Percentiles rank a stretch among this genome's conserved stretches.
Conservation (phyloP, 2,888 invertebrate species). For the Drosophila melanocephala region DNA sequence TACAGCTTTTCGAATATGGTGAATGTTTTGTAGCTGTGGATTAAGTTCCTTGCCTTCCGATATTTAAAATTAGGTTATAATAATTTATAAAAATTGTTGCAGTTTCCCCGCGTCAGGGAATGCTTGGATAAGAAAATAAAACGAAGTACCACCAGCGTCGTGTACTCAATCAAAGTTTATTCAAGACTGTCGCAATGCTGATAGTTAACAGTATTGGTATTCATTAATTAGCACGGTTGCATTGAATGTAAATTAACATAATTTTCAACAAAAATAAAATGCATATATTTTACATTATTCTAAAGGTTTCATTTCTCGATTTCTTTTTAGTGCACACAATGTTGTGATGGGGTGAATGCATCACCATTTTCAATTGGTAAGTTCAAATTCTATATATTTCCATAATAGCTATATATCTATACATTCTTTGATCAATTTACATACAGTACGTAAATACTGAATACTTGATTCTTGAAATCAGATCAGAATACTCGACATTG, state of each 20-base stretch:
- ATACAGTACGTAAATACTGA: neutral
- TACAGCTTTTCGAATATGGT: too few relatives aligned
- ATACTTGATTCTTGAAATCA: neutral
- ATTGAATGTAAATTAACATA: too few relatives aligned
- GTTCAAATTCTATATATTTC: neutral
- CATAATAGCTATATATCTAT: neutral
- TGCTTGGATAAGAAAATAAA: too few relatives aligned
- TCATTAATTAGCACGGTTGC: too few relatives aligned
- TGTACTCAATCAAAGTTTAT: too few relatives aligned
- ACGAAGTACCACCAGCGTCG: too few relatives aligned
- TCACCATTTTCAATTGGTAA: slow-evolving; percentile 49
- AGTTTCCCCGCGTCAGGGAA: too few relatives aligned
- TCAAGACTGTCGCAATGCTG: too few relatives aligned
- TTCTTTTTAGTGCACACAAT: slow-evolving; percentile 36
- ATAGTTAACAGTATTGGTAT: too few relatives aligned
- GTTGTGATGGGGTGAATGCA: slow-evolving; percentile 49
- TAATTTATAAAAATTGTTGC: too few relatives aligned
- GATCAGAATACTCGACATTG: neutral
- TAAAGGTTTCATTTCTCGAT: neutral
- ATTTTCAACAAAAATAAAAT: neutral
- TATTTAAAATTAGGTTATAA: neutral
- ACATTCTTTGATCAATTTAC: neutral
- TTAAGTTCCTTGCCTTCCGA: neutral
- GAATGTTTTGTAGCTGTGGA: neutral
- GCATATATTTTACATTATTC: neutral